phyloP scores from a whole-genome alignment of 2,888 invertebrate genomes.

The Clusia tigrina region DNA sequence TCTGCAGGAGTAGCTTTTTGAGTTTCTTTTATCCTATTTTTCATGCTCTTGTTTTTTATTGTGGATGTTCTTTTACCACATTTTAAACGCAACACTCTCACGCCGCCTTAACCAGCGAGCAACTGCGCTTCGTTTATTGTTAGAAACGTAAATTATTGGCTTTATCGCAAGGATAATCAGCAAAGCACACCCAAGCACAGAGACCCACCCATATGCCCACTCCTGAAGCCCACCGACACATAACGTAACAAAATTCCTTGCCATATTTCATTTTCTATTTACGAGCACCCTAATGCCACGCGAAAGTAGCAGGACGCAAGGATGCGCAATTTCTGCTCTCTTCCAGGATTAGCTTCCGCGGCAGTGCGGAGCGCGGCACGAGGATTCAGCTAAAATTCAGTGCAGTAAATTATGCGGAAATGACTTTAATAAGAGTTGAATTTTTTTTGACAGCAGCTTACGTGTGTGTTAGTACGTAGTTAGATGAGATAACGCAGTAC shows the following conservation, averaged over 20 bases:
- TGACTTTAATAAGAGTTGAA: slow-evolving; percentile 12
- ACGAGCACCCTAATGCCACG: background rate
- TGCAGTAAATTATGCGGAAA: slow-evolving; percentile 12
- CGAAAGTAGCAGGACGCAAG: background rate
- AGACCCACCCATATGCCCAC: background rate
- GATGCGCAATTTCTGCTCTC: background rate
- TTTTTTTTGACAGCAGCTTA: background rate
- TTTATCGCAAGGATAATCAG: slow-evolving; percentile 14
- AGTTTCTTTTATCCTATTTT: background rate
- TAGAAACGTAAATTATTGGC: slow-evolving; percentile 18
- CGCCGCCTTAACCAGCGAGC: background rate
- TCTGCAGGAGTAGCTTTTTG: background rate
- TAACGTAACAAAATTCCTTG: background rate
- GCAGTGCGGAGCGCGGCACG: background rate
- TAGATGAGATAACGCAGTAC: too few species aligned
- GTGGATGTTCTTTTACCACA: too few species aligned
- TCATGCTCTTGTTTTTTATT: too few species aligned
- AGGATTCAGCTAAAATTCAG: background rate
- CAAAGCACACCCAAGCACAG: background rate
- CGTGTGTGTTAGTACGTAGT: too few species aligned
- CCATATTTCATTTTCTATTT: slow-evolving; percentile 16
- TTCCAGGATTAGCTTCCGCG: background rate
- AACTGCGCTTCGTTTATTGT: slow-evolving; percentile 14
- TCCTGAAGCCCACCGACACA: background rate
- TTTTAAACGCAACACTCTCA: too few species aligned